Evolutionary conservation across 2,888 invertebrate species (phyloP), one percentile per base, ranked within the genome.

Genomic region (Acanthosepion pharaonis): DNA sequence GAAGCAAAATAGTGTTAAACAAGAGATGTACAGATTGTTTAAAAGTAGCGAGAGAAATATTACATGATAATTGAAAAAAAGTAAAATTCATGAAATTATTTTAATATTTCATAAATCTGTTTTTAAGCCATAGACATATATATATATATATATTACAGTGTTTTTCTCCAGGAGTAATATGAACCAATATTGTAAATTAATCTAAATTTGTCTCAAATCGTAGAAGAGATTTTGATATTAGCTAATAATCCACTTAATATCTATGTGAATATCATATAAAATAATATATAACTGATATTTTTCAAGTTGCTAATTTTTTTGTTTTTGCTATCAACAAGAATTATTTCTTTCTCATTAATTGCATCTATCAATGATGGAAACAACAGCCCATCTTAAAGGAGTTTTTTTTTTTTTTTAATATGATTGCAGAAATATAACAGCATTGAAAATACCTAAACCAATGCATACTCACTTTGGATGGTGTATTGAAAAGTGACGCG

Each of bases 401-500:
- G 33, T 20, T 59, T 23, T 55, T 20, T 53, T 53, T 53, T 18
- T 18, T 55, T 55, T 18, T 28, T 6, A 28, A 78, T 28, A 25
- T 8, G 11, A 28, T 6, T 15, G n/a, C 15, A n/a, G 5, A n/a
- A 78, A n/a, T 78, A 9, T 33, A 78, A 15, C 78, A n/a, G 11
- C 28, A n/a, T 78, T 78, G n/a, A 78, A 78, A 15, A 9, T 51
- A 9, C 51, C n/a, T 53, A 23, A 51, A 92, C 5, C 8, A 93
- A 93, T 25, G 53, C 28, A 28, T 93, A 93, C 93, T 49, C 53
- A 93, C 93, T 53, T 93, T 93, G 6, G 49, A 93, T 53, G 93
- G 93, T 53, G 53, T 25, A 53, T 51, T 93, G 93, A 53, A 93
- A 93, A 93, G 93, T 93, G 93, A 93, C 93, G 93, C 53, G 93